phyloP scores from a whole-genome alignment of 2,888 invertebrate genomes.

The Ochropacha duplaris region DNA sequence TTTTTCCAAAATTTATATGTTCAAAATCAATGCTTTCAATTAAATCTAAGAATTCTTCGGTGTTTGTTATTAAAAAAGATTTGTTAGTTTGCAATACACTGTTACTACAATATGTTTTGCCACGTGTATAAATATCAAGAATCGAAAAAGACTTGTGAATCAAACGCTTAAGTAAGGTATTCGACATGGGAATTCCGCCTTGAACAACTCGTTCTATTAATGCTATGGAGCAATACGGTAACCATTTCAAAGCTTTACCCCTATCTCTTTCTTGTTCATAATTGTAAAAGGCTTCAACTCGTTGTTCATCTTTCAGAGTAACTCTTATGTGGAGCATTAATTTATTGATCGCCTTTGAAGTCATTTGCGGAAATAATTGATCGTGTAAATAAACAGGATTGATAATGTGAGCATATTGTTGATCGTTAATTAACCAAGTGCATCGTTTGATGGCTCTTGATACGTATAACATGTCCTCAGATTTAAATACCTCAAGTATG shows the following conservation, averaged over 20 bases:
- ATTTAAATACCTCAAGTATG: slow-evolving; percentile 52
- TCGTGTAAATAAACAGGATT: slow-evolving; percentile 54
- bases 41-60: slow-evolving; percentile 48
- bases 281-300: slow-evolving; percentile 58
- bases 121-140: slow-evolving; percentile 28
- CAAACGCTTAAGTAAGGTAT: slow-evolving; percentile 47
- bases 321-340: slow-evolving; percentile 49
- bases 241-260: slow-evolving; percentile 54
- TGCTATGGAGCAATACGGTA: slow-evolving; percentile 53
- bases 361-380: slow-evolving; percentile 56
- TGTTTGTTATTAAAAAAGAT: slow-evolving; percentile 44
- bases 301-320: slow-evolving; percentile 49
- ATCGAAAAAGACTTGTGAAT: slow-evolving; percentile 50
- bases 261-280: slow-evolving; percentile 32
- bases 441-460: slow-evolving; percentile 53
- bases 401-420: slow-evolving; percentile 51
- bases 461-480: slow-evolving; percentile 58
- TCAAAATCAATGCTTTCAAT: slow-evolving; percentile 28
- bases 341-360: slow-evolving; percentile 52
- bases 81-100: slow-evolving; percentile 30
- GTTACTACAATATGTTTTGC: neutral
- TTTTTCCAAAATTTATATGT: slow-evolving; percentile 38
- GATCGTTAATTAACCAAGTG: slow-evolving; percentile 56
- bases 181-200: slow-evolving; percentile 33
- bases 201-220: slow-evolving; percentile 49